Evolutionary conservation across 2,888 invertebrate genomes (phyloP).

Genomic region (Hirtodrosophila alboralis): DNA sequence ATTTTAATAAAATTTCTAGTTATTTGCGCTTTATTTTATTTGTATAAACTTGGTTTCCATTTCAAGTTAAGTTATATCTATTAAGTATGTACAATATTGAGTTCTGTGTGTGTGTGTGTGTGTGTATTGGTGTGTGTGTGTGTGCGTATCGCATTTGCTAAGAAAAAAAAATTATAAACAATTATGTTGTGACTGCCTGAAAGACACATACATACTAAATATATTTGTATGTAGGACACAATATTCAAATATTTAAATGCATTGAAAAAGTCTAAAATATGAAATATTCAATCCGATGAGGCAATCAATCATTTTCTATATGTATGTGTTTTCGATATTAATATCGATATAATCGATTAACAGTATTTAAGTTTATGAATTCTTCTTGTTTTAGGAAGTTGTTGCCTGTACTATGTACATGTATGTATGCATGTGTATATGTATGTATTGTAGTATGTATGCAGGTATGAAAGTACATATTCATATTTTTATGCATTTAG

Average conservation of each 20-base stretch:
- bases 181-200: conserved; percentile 3
- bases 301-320: conserved; percentile 21
- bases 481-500: conserved; percentile 11
- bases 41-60: conserved; percentile 25
- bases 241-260: conserved; percentile 15
- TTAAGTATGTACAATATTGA: conserved; percentile 33
- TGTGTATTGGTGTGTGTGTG: conserved; percentile 17
- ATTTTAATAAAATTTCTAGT: conserved; percentile 23
- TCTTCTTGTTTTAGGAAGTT: too few relatives aligned
- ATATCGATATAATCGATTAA: too few relatives aligned
- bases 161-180: conserved; percentile 20
- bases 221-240: conserved; percentile 15
- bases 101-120: conserved; percentile 6
- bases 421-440: conserved; percentile 8
- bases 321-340: too few relatives aligned
- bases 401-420: too few relatives aligned
- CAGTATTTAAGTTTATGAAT: too few relatives aligned
- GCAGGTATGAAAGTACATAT: conserved; percentile 9
- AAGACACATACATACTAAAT: conserved; percentile 1
- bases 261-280: conserved; percentile 25
- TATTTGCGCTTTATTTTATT: conserved; percentile 20
- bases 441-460: conserved; percentile 9
- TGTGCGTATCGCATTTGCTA: conserved; percentile 54
- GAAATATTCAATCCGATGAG: conserved; percentile 21
- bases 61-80: conserved; percentile 18